phyloP scores from a whole-genome alignment of 2,113 vertebrate genomes.

The Sphaerodactylus townsendi region DNA sequence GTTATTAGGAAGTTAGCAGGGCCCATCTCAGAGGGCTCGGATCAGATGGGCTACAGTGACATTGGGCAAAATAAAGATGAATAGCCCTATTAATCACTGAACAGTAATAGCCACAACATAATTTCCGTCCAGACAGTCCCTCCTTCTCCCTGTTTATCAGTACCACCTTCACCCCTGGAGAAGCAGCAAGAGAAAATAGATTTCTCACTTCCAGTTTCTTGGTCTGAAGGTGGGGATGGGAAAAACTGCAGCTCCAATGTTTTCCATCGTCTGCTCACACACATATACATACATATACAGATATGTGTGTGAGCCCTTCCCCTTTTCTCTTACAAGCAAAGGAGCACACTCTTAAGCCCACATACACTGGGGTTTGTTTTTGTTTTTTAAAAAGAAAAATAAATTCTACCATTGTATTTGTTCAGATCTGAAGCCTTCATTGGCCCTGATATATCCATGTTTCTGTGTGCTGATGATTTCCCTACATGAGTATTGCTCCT shows the following conservation, averaged over 20 bases:
- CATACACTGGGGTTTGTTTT: too few relatives aligned
- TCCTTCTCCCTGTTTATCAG: neutral
- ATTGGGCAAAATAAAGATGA: constrained; percentile 41
- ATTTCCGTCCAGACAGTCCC: constrained; percentile 1
- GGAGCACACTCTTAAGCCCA: neutral
- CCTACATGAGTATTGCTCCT: neutral
- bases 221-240: neutral
- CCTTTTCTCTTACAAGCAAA: neutral
- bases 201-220: neutral
- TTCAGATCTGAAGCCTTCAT: neutral
- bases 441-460: neutral
- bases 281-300: neutral
- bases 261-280: neutral
- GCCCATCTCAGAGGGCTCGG: neutral
- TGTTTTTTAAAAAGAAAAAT: too few relatives aligned
- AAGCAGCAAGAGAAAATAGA: constrained; percentile 21
- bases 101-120: constrained; percentile 18
- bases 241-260: neutral
- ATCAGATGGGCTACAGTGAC: neutral
- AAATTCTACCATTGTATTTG: too few relatives aligned
- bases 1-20: constrained; percentile 27
- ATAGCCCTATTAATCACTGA: constrained; percentile 7
- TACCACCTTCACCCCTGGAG: neutral
- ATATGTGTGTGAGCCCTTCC: neutral
- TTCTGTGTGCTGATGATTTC: neutral